Evolutionary conservation across 2,888 invertebrate genomes (phyloP).

Genomic region (Drosophila seclusa): DNA sequence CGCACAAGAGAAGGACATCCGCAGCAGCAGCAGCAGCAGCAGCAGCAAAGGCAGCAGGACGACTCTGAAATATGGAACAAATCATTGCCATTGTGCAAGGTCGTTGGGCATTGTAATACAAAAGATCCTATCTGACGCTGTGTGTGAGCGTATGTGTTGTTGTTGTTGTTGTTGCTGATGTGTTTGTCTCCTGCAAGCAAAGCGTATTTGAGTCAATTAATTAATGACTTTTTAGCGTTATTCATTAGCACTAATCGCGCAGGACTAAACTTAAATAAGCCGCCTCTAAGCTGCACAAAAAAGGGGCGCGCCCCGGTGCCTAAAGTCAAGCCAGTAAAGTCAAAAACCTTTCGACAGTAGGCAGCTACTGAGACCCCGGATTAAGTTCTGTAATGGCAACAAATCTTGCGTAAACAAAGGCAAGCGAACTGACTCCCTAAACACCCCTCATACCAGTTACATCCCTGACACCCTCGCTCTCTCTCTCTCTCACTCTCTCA

Average conservation of each 20-base stretch:
- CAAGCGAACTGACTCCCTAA: slow-evolving; percentile 50
- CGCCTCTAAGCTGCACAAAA: slow-evolving; percentile 57
- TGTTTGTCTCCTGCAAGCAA: slow-evolving; percentile 40
- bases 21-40: slow-evolving; percentile 1
- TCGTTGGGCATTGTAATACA: slow-evolving; percentile 50
- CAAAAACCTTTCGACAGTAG: slow-evolving; percentile 71
- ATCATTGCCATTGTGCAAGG: slow-evolving; percentile 66
- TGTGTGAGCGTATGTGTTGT: slow-evolving; percentile 23
- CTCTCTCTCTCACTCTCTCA: not conserved
- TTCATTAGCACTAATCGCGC: slow-evolving; percentile 76
- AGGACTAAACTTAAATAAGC: slow-evolving; percentile 55
- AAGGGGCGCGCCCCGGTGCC: slow-evolving; percentile 33
- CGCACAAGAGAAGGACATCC: slow-evolving; percentile 24
- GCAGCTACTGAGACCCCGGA: slow-evolving; percentile 69
- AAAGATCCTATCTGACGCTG: slow-evolving; percentile 35
- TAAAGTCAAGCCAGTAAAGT: slow-evolving; percentile 61
- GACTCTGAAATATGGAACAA: slow-evolving; percentile 60
- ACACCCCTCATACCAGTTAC: slow-evolving; percentile 49
- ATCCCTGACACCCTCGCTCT: slow-evolving; percentile 40
- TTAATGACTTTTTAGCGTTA: slow-evolving; percentile 74
- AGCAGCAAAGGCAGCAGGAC: slow-evolving; percentile 15
- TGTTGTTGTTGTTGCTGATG: not conserved
- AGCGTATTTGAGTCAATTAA: slow-evolving; percentile 63
- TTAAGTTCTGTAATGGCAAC: slow-evolving; percentile 76
- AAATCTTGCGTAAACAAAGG: slow-evolving; percentile 81